A percentile compares a stretch with the other conserved stretches of the same genome.
Evolutionary conservation across 2,113 vertebrate species (phyloP).

Genomic region (Sakesphorus luctuosus): DNA sequence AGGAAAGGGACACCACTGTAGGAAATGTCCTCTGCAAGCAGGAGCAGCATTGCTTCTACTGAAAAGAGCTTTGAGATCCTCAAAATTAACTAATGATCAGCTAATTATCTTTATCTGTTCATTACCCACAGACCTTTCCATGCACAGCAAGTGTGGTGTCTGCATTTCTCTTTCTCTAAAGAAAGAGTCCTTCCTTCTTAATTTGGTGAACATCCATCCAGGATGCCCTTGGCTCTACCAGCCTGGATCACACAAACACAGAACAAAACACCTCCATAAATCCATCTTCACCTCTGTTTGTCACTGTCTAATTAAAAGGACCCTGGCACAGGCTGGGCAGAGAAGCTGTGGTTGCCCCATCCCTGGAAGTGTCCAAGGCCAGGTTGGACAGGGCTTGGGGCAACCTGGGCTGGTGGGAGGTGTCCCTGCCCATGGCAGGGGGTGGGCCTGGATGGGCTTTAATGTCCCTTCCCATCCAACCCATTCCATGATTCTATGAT

Average conservation of each 20-base stretch:
- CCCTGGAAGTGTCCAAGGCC: neutral
- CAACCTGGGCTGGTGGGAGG: accelerated
- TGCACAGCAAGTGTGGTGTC: neutral
- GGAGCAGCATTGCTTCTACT: neutral
- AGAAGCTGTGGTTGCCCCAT: neutral
- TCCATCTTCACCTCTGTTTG: neutral
- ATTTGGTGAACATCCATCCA: accelerated
- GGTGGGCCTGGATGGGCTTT: neutral
- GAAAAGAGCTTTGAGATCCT: neutral
- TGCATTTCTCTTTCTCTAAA: neutral
- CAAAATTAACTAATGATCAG: neutral
- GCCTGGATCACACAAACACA: neutral
- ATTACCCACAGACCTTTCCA: neutral
- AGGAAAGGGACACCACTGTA: neutral
- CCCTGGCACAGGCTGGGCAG: neutral
- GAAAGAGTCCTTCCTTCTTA: neutral
- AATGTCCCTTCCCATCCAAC: neutral
- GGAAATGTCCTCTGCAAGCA: neutral
- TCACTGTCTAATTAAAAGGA: neutral
- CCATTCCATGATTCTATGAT: neutral
- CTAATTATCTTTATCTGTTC: neutral
- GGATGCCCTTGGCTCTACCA: neutral
- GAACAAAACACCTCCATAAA: neutral
- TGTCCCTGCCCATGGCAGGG: neutral
- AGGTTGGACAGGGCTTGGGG: neutral